Evolutionary conservation across 2,113 vertebrate genomes (phyloP), one percentile per base, ranked within the genome.

Genomic region (Abramis brama): DNA sequence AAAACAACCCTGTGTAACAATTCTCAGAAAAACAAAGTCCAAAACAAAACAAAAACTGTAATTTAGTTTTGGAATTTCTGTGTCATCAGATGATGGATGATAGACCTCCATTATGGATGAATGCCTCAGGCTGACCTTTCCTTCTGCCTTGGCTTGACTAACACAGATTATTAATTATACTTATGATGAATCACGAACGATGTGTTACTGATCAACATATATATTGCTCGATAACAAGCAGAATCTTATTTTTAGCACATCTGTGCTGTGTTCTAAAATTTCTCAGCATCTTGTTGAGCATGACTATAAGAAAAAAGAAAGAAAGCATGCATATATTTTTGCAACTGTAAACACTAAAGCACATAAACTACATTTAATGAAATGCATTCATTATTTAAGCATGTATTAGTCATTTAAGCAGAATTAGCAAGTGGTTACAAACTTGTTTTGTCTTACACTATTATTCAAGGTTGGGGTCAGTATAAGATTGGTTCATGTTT

Each of bases 81-180:
- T 55, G 47, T 30, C 45, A 33, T 39, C 27, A 1, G 23, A 7
- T 59, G 81, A 73, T 83, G 81, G 64, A 83, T 71, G 12, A 25
- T 12, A 39, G 62, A 83, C 66, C 66, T 39, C 66, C 9, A 3
- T 71, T 23, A 57, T 10, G 27, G 21, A 83, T 30, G 30, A 83
- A 73, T 5, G 39, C 13, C n/a, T 57, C 6, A 83, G 45, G 50
- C 68, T 83, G 68, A 43, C 50, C 47, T 83, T 73, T 71, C 21
- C 64, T 70, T 82, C 11, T 73, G 50, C 23, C 81, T 57, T n/a
- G 11, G 81, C 50, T 83, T 83, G 81, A 57, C 47, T 21, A 59
- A 73, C 27, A 73, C 5, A 7, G 27, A 59, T 73, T 55, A 82
- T 83, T 25, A 50, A 83, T 43, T 57, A 17, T 33, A 39, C 47